A percentile compares a stretch with the other conserved stretches of the same genome.
phyloP scores from a whole-genome alignment of 2,888 invertebrate genomes.

The Catocala nupta region DNA sequence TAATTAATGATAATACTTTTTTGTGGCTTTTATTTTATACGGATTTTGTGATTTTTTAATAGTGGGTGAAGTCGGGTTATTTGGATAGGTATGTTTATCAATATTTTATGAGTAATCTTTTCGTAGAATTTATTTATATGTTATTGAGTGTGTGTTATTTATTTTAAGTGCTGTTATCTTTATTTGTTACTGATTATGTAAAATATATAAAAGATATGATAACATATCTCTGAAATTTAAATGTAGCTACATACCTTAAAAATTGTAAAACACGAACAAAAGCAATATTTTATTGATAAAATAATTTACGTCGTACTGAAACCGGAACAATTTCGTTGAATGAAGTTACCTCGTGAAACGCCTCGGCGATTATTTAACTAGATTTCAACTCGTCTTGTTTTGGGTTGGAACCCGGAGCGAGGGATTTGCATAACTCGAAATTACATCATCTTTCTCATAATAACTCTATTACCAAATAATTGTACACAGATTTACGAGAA shows the following conservation, averaged over 20 bases:
- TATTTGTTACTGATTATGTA: too few species aligned
- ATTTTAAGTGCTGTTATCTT: not conserved
- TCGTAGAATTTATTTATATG: not conserved
- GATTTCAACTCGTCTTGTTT: slow-evolving; percentile 9
- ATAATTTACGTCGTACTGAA: not conserved
- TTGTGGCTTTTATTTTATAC: too few species aligned
- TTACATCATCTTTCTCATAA: slow-evolving; percentile 9
- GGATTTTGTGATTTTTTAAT: slow-evolving; percentile 11
- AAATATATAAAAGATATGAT: too few species aligned
- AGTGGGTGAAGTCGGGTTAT: slow-evolving; percentile 46
- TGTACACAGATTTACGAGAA: slow-evolving; percentile 5
- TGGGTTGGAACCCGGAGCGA: slow-evolving; percentile 2
- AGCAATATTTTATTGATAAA: not conserved
- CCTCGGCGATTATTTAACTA: slow-evolving; percentile 13
- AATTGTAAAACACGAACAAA: not conserved
- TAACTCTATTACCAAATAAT: slow-evolving; percentile 8
- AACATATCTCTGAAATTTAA: too few species aligned
- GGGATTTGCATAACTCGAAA: slow-evolving; percentile 10
- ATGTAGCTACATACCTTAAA: too few species aligned
- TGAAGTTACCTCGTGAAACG: slow-evolving; percentile 9
- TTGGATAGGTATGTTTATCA: slow-evolving; percentile 15
- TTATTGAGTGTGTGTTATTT: not conserved
- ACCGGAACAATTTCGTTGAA: not conserved
- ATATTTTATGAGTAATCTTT: not conserved
- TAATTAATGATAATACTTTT: too few species aligned